Evolutionary conservation across 1,140 invertebrate genomes (phyloP).

Genomic region (Caenorhabditis tropicalis): DNA sequence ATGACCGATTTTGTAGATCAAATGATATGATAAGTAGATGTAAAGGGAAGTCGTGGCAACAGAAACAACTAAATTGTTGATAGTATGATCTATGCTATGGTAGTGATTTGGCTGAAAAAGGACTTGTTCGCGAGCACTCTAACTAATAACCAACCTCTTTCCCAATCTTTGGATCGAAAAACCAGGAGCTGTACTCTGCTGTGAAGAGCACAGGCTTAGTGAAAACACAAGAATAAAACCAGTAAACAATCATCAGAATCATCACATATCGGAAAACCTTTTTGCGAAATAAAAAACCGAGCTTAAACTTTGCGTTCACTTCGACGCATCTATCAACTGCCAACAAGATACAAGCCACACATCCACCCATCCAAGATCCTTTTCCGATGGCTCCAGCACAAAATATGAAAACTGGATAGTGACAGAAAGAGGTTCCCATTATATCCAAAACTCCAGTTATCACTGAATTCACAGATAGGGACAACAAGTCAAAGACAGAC

Average conservation of each 20-base stretch:
- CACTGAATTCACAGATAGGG: constrained; percentile 31
- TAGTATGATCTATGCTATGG: constrained; percentile 23
- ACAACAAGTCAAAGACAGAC: constrained; percentile 21
- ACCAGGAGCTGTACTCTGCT: constrained; percentile 23
- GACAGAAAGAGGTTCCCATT: constrained; percentile 31
- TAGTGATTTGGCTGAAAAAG: not conserved
- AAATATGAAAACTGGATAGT: constrained; percentile 6
- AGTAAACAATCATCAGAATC: not conserved
- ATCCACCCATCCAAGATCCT: not conserved
- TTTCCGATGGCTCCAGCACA: not conserved
- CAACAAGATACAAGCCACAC: constrained; percentile 25
- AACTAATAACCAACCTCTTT: not conserved
- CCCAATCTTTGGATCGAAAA: constrained; percentile 37
- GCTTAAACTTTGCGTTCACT: not conserved
- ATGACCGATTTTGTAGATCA: constrained; percentile 35
- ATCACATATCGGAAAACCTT: not conserved
- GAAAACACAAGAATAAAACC: not conserved
- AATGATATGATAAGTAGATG: constrained; percentile 9
- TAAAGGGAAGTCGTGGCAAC: constrained; percentile 19
- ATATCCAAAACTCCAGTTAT: constrained; percentile 30
- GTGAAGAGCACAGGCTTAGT: constrained; percentile 20
- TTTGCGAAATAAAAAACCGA: not conserved
- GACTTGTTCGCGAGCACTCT: not conserved
- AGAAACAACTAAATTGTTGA: constrained; percentile 24
- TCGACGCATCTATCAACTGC: constrained; percentile 40